Conservation (phyloP, 2,888 invertebrate species). For the Rotaria macrura region DNA sequence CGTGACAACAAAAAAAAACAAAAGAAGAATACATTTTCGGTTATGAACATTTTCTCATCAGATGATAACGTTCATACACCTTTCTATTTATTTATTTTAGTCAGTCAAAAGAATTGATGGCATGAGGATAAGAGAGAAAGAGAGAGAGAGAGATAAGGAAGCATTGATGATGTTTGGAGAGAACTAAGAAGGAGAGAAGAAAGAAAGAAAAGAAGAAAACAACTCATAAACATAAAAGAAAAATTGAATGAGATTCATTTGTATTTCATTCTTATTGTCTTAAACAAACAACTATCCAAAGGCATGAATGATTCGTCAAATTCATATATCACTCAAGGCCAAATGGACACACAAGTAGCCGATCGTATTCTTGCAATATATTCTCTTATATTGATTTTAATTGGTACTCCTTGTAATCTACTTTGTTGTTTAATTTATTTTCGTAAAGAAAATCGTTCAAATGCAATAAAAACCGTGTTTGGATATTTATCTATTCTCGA, state of each 20-base stretch:
- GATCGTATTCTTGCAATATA: neutral
- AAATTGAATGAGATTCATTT: neutral
- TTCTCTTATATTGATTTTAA: neutral
- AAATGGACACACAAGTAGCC: neutral
- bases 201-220: neutral
- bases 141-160: neutral
- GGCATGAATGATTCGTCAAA: neutral
- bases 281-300: neutral
- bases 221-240: neutral
- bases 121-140: neutral
- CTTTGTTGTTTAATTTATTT: slow-evolving; percentile 21
- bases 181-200: neutral
- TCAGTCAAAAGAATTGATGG: neutral
- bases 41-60: too few species aligned
- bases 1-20: too few species aligned
- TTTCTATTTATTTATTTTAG: too few species aligned
- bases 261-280: neutral
- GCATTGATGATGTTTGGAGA: neutral
- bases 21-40: too few species aligned
- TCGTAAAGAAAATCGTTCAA: slow-evolving; percentile 12
- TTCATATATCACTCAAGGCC: neutral
- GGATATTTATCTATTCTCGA: slow-evolving; percentile 24
- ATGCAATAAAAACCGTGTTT: slow-evolving; percentile 24
- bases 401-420: slow-evolving; percentile 25
- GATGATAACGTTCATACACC: too few species aligned